Evolutionary conservation across 2,797 vertebrate species (phyloP), one percentile per base, ranked within the genome.

Genomic region (Ataeniobius toweri): DNA sequence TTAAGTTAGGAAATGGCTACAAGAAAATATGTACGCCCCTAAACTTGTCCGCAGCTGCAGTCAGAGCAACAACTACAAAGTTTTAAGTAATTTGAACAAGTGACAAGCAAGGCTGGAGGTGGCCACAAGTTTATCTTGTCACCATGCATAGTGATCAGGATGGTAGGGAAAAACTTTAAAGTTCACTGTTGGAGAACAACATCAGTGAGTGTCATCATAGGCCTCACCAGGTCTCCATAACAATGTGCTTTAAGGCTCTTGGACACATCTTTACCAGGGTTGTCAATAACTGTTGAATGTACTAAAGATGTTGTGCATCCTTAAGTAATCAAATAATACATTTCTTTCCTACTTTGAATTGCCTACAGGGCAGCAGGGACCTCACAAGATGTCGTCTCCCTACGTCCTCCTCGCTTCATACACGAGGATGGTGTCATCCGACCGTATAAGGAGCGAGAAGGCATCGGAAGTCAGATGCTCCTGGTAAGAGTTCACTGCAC

Each of bases 381-480:
- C 3, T 97, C 95, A 71, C 97, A 98, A 89, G 97, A 98, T 75
- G 90, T 99, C 12, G 84, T 94, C 79, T 97, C 97, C 88, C 89
- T 99, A 12, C 96, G 98, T 14, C 98, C 98, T 3, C 98, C 97
- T 70, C 96, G 98, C 56, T 99, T 99, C 92, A 96, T 99, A 85
- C 96, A 96, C 24, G 98, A 99, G 88, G 98, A 99, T 81, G 97
- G 98, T 5, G 97, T 99, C 91, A 99, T 99, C 90, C 96, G 98
- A 77, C 98, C 98, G 0, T 99, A 99, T 87, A 98, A 95, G 87
- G 91, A 98, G 93, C 96, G 94, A 82, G 98, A 99, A 89, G 97
- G 98, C 68, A 20, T 97, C 0, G 98, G 98, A 92, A 99, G 97
- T 93, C 98, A 99, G 85, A 98, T 99, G 96, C 96, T 99, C 90